Evolutionary conservation across 1,140 invertebrate species (phyloP).

Genomic region (Hypothenemus hampei): DNA sequence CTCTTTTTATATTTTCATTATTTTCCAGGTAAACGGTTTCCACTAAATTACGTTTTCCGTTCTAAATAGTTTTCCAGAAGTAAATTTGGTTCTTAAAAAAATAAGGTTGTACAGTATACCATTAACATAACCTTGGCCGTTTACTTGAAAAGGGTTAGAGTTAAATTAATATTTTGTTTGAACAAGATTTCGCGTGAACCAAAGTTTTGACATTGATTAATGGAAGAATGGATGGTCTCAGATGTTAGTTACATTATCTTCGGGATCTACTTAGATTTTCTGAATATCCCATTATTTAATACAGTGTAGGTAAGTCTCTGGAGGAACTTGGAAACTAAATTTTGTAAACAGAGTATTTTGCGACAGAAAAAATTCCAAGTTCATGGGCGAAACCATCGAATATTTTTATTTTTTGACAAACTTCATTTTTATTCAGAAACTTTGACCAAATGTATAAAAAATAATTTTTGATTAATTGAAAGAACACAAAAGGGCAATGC

Average conservation of each 20-base stretch:
- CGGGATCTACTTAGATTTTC: constrained; percentile 3
- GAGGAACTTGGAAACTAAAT: constrained; percentile 1
- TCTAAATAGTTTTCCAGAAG: too few relatives aligned
- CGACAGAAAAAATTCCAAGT: too few relatives aligned
- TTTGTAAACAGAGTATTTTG: not conserved
- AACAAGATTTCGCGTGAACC: not conserved
- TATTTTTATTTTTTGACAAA: too few relatives aligned
- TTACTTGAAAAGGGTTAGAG: constrained; percentile 6
- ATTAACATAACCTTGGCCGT: constrained; percentile 1
- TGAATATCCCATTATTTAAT: constrained; percentile 5
- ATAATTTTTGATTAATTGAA: too few relatives aligned
- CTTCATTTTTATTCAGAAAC: too few relatives aligned
- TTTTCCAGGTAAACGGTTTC: too few relatives aligned
- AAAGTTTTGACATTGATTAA: constrained; percentile 8
- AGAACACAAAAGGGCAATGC: too few relatives aligned
- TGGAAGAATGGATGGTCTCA: constrained; percentile 3
- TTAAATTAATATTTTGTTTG: constrained; percentile 10
- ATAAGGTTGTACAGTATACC: not conserved
- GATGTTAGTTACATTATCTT: constrained; percentile 7
- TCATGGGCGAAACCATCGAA: too few relatives aligned
- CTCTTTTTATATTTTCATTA: too few relatives aligned
- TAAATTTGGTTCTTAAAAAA: too few relatives aligned
- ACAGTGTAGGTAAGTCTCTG: constrained; percentile 1
- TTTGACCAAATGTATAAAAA: too few relatives aligned
- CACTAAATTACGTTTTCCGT: too few relatives aligned